A percentile compares a stretch with the other conserved stretches of the same genome.
Conservation (phyloP, 53 echinoderm and acorn worm species). For the Apostichopus leukothele region DNA sequence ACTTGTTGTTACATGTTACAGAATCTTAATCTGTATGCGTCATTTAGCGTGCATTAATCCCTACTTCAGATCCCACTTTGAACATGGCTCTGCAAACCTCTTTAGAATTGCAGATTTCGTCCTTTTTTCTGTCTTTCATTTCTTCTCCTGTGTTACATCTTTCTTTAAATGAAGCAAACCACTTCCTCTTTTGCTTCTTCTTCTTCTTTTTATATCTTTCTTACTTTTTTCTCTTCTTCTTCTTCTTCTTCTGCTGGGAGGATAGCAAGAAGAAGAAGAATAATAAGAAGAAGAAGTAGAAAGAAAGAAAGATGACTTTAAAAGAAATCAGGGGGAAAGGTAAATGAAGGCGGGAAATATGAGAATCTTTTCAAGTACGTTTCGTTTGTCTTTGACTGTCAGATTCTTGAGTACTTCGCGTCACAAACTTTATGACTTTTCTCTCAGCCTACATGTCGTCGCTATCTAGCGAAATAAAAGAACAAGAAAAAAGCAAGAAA, state of each 20-base stretch:
- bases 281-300: not conserved
- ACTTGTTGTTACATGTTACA: constrained; percentile 34
- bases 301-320: constrained; percentile 14
- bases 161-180: constrained; percentile 36
- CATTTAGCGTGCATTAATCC: constrained; percentile 48
- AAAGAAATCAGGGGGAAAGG: constrained; percentile 25
- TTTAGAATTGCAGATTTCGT: constrained; percentile 45
- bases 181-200: constrained; percentile 1
- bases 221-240: not conserved
- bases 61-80: constrained; percentile 49
- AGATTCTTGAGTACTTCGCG: constrained; percentile 42
- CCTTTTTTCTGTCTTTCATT: not conserved
- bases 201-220: not conserved
- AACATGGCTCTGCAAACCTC: constrained; percentile 42
- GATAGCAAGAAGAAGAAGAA: not conserved
- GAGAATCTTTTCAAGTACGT: constrained; percentile 41
- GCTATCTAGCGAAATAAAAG: constrained; percentile 23
- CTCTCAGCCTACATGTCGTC: constrained; percentile 21
- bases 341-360: constrained; percentile 54
- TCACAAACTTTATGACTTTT: constrained; percentile 56
- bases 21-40: constrained; percentile 42
- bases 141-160: constrained; percentile 1
- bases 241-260: not conserved
- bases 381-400: constrained; percentile 52
- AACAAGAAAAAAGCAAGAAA: not conserved